Evolutionary conservation across 2,113 vertebrate species (phyloP).

Genomic region (Pao palembangensis): DNA sequence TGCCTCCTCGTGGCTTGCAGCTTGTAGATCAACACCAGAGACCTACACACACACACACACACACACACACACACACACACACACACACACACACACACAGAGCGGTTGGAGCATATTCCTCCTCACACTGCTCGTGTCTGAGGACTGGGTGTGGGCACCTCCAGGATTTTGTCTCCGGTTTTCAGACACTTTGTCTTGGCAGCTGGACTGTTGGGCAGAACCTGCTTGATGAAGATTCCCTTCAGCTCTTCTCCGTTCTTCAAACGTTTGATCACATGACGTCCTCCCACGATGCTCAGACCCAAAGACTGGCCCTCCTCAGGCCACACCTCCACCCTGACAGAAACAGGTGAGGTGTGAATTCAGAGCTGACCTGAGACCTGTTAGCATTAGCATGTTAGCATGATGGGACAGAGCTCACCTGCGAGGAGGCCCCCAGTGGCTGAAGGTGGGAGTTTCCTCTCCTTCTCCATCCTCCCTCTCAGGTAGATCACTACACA

Average conservation of each 20-base stretch:
- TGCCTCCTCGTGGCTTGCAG: conserved; percentile 87
- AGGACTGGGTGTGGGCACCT: conserved; percentile 69
- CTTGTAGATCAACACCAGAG: conserved; percentile 84
- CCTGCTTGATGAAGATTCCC: conserved; percentile 98
- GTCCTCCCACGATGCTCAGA: conserved; percentile 97
- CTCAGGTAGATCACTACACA: conserved; percentile 85
- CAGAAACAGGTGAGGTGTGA: neutral
- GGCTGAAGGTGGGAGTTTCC: conserved; percentile 92
- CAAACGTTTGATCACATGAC: conserved; percentile 89
- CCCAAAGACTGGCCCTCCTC: conserved; percentile 85
- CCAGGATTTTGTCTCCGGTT: conserved; percentile 97
- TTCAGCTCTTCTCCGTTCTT: conserved; percentile 96
- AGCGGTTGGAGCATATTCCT: too few species aligned
- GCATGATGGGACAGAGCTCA: conserved; percentile 30
- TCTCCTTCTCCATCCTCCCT: conserved; percentile 96
- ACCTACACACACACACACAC: conserved; percentile 73
- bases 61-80: conserved; percentile 17
- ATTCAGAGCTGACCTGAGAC: neutral
- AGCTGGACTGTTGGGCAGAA: conserved; percentile 87
- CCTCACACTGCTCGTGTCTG: too few species aligned
- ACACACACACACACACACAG: conserved; percentile 14
- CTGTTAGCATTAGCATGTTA: too few species aligned
- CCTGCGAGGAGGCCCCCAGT: conserved; percentile 92
- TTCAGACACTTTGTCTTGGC: conserved; percentile 82
- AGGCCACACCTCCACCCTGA: conserved; percentile 88